Evolutionary conservation across 1,140 invertebrate species (phyloP).

Genomic region (Conus ventricosus): DNA sequence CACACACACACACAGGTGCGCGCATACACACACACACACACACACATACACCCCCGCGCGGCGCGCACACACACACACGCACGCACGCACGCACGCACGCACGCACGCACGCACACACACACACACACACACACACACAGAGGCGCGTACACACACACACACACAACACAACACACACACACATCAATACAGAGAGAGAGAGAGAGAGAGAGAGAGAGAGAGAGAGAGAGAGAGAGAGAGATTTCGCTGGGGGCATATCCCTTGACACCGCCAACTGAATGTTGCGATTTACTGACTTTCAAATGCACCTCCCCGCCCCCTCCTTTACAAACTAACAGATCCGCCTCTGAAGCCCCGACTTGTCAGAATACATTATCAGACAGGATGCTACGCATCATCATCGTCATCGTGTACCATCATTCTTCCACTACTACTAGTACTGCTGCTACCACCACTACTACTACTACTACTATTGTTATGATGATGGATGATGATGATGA

Average conservation of each 20-base stretch:
- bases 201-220: background rate
- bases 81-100: background rate
- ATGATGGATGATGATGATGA: too few species aligned
- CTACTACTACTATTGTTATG: too few species aligned
- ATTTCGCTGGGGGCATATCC: background rate
- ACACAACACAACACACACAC: background rate
- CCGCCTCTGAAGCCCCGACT: too few species aligned
- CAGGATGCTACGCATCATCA: too few species aligned
- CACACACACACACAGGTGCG: background rate
- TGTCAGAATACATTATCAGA: too few species aligned
- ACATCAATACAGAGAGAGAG: background rate
- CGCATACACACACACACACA: conserved; percentile 2
- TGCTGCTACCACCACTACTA: too few species aligned
- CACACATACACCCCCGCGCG: background rate
- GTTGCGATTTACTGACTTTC: background rate
- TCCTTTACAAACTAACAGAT: too few species aligned
- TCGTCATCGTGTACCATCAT: too few species aligned
- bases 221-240: too few species aligned
- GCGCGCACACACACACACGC: background rate
- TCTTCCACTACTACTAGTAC: too few species aligned
- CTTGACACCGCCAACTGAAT: background rate
- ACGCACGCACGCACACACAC: background rate
- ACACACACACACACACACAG: background rate
- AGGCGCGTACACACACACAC: background rate
- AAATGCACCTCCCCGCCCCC: too few species aligned